phyloP scores from a whole-genome alignment of 2,797 vertebrate species.

The Eulemur albifrons region DNA sequence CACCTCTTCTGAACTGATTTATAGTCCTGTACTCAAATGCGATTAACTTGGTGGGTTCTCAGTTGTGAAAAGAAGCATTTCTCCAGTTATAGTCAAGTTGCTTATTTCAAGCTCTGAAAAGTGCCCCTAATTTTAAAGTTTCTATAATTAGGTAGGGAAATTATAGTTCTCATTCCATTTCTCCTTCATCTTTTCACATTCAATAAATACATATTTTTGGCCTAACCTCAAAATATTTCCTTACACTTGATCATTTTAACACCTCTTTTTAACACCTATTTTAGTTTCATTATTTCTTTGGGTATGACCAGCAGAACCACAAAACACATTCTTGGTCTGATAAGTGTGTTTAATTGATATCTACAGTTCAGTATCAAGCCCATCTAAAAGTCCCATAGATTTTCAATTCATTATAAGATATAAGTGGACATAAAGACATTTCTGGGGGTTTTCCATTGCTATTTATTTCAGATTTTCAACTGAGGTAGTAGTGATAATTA shows the following conservation, averaged over 20 bases:
- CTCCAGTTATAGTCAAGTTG: neutral
- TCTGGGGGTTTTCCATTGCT: neutral
- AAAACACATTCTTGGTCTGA: neutral
- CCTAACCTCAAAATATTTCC: constrained; percentile 42
- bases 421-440: constrained; percentile 34
- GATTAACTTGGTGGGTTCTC: constrained; percentile 11
- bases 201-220: constrained; percentile 50
- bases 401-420: constrained; percentile 40
- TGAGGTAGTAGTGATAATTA: neutral
- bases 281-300: constrained; percentile 12
- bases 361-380: neutral
- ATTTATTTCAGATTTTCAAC: constrained; percentile 50
- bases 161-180: constrained; percentile 20
- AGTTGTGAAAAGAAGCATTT: constrained; percentile 6
- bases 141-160: constrained; percentile 37
- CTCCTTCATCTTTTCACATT: neutral
- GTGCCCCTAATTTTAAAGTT: constrained; percentile 25
- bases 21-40: neutral
- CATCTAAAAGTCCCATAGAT: neutral
- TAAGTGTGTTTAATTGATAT: neutral
- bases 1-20: constrained; percentile 17
- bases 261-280: neutral
- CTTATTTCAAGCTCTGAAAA: constrained; percentile 23
- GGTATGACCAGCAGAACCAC: constrained; percentile 16
- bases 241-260: neutral